These are phyloP conservation scores for Rhynchonycteris naso DNA, from an alignment of 2,797 vertebrate genomes.

Conservation along the genomic window DNA sequence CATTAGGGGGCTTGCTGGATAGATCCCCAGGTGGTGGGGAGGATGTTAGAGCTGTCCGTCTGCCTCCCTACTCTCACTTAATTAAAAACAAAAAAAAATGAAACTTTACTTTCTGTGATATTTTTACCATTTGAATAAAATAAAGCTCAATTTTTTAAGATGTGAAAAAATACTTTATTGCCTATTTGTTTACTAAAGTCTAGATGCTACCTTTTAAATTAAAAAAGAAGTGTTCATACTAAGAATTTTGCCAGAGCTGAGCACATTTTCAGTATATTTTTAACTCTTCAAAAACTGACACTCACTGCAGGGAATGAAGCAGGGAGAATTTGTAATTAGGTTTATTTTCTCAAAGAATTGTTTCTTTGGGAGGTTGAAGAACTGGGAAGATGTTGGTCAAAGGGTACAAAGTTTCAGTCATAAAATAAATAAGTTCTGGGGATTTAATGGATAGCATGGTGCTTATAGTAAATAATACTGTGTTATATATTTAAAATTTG, in stretches of 20 bases:
- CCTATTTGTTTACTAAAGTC: constrained; percentile 42
- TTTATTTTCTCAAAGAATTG: background rate
- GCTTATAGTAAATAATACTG: background rate
- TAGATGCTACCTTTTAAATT: constrained; percentile 49
- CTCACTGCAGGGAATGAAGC: background rate
- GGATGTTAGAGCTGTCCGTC: too few species aligned
- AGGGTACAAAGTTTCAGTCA: background rate
- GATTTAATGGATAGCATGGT: background rate
- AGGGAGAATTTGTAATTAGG: background rate
- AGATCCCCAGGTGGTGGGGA: too few species aligned
- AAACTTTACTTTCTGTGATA: constrained; percentile 21
- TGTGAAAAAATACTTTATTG: constrained; percentile 54
- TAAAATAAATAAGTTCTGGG: background rate
- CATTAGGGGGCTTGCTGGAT: too few species aligned
- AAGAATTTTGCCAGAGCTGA: constrained; percentile 42
- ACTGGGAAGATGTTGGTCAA: background rate
- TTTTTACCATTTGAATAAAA: constrained; percentile 63
- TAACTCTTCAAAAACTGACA: constrained; percentile 40
- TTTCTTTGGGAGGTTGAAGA: background rate
- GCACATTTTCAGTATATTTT: constrained; percentile 41
- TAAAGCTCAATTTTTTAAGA: constrained; percentile 67
- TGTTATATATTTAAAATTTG: background rate
- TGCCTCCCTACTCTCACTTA: too few species aligned
- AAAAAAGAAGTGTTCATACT: background rate
- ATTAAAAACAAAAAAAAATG: too few species aligned